Evolutionary conservation across 2,113 vertebrate species (phyloP), one percentile per base, ranked within the genome.

Genomic region (Lucifuga dentata): DNA sequence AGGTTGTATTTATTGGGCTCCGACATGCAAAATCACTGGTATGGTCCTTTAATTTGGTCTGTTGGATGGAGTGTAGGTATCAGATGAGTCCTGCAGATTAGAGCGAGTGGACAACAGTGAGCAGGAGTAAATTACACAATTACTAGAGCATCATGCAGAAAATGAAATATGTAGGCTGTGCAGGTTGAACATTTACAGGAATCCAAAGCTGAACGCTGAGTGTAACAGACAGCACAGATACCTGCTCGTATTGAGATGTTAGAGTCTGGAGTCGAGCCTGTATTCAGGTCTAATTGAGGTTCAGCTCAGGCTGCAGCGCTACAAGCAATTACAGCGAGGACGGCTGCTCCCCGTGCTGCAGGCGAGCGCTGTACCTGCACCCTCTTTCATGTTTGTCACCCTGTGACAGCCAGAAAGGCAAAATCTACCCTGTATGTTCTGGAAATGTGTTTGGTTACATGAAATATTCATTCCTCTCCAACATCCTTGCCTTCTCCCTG

Each of bases 381-480:
- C 61, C 57, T 61, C 83, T 86, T 82, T 89, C 85, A 89, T 88
- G 80, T 88, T 72, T 73, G 73, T 75, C 82, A 75, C 75, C 39
- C 39, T 9, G 11, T 80, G 83, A 85, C 84, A 80, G 57, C 55
- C 15, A 36, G 68, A 73, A 75, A 70, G 84, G 55, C 49, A 71
- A 35, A 35, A 60, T 76, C 67, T 17, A 67, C 52, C 59, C 78
- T 53, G 24, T 38, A 29, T 53, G 59, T 70, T 77, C 68, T 62
- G 79, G 68, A 83, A 92, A 87, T 64, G 48, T 73, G 80, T 88
- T 84, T 87, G 83, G 78, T 48, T 59, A 71, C 38, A 90, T 92
- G 64, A 91, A 91, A 90, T 90, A 91, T 91, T 89, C 32, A 91
- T 91, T 58, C 5, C 10, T 59, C 23, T 43, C 33, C 43, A 49